phyloP scores from a whole-genome alignment of 2,797 vertebrate species.

The Valencia hispanica region DNA sequence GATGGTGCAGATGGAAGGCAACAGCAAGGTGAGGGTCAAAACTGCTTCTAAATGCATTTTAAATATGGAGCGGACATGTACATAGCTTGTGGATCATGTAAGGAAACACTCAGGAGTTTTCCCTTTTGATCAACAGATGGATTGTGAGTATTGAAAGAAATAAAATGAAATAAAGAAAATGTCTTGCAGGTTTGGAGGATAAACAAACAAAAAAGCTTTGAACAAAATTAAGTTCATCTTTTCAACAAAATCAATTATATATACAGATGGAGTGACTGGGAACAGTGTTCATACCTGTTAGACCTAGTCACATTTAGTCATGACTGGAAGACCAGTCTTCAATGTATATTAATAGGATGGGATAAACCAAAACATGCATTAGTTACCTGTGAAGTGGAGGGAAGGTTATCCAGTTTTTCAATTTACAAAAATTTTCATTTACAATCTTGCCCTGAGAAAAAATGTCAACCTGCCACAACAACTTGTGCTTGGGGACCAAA shows the following conservation, averaged over 20 bases:
- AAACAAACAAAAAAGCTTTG: too few species aligned
- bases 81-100: background rate
- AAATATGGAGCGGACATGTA: background rate
- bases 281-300: background rate
- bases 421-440: background rate
- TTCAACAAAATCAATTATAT: background rate
- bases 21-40: constrained; percentile 34
- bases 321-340: constrained; percentile 45
- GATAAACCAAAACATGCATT: background rate
- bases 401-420: background rate
- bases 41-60: constrained; percentile 1
- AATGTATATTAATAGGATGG: background rate
- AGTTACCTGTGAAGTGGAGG: background rate
- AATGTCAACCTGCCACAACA: background rate
- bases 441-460: background rate
- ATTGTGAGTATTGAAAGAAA: too few species aligned
- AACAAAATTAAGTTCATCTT: background rate
- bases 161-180: too few species aligned
- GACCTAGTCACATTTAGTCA: background rate
- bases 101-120: too few species aligned
- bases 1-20: constrained; percentile 8
- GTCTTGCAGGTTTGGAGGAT: too few species aligned
- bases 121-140: too few species aligned
- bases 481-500: background rate
- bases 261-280: background rate